Base-by-base conservation (phyloP, 1,140 invertebrate genomes). In the Caenorhabditis tropicalis region DNA sequence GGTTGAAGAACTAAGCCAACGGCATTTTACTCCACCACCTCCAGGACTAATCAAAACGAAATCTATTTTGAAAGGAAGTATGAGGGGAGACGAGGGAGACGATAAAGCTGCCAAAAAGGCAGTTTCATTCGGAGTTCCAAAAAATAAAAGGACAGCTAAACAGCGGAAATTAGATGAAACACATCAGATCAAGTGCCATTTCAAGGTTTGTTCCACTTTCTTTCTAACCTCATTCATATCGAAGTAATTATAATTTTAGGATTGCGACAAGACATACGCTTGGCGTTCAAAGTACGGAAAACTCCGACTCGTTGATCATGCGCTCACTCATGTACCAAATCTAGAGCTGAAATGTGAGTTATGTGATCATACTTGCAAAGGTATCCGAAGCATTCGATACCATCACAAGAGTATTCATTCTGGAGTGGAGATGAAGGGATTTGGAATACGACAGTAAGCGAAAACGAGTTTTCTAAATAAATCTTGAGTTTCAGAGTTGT, bases 241-340 rank as follows among this genome's bases (percentile, higher is more conserved):
- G 39, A 5, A 43, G 12, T 5, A 56, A 27, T 56, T 7, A 15
- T 27, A 5, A 6, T 56, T 56, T 56, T 9, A 74, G 65, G 36
- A 24, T n/a, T 74, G 65, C n/a, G 33, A 46, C 10, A 74, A 74
- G n/a, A 36, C 65, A 0, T 74, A 74, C 36, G 10, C 16, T 5
- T 74, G 65, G 65, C 65, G 65, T n/a, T 43, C 3, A 46, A 43
- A 46, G 24, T 74, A 74, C 36, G 65, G 65, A 43, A 74, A 74
- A 46, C 2, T 19, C 2, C 65, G 65, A 12, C 65, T 74, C 7
- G 36, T 74, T 15, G 65, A 74, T 74, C 65, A 74, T n/a, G 65
- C 65, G 16, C 16, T 74, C 65, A 74, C 19, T 43, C 65, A 74
- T 24, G 36, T 74, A 4, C 36, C 65, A 2, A 7, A 74, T 10